Evolutionary conservation across 2,113 vertebrate genomes (phyloP).

Genomic region (Diglossa brunneiventris): DNA sequence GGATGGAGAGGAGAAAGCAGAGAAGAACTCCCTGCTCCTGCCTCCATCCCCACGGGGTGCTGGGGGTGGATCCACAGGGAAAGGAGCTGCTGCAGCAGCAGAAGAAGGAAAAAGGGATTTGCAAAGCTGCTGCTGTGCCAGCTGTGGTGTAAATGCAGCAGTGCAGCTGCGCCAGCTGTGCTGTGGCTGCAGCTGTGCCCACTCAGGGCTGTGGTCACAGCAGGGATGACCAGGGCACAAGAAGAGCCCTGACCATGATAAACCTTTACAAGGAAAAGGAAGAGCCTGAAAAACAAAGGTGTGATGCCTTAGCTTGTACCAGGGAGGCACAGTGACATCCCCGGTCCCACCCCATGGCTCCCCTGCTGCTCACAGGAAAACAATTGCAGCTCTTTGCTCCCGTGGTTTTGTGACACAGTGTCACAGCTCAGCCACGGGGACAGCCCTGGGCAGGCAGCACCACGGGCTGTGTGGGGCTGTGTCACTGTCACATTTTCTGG

Average conservation of each 20-base stretch:
- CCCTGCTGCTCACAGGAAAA: not conserved
- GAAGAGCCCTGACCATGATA: not conserved
- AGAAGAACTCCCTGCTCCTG: not conserved
- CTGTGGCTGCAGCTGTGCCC: not conserved
- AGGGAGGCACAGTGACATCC: not conserved
- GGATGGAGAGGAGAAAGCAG: not conserved
- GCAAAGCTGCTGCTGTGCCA: not conserved
- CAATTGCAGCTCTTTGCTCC: not conserved
- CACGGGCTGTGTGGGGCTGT: not conserved
- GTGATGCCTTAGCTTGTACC: not conserved
- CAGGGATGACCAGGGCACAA: not conserved
- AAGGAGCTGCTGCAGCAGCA: not conserved
- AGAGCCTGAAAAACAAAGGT: not conserved
- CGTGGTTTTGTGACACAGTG: fast-evolving
- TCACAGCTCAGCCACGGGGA: not conserved
- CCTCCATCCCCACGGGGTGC: not conserved
- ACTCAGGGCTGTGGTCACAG: fast-evolving
- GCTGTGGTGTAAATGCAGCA: not conserved
- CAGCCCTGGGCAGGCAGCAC: not conserved
- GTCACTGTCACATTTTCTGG: too few species aligned
- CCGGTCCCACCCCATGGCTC: not conserved
- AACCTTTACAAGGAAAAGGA: not conserved
- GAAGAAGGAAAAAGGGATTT: not conserved
- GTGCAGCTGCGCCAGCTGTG: not conserved
- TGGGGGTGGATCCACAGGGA: fast-evolving